Evolutionary conservation across 2,113 vertebrate genomes (phyloP).

Genomic region (Phocoena phocoena): DNA sequence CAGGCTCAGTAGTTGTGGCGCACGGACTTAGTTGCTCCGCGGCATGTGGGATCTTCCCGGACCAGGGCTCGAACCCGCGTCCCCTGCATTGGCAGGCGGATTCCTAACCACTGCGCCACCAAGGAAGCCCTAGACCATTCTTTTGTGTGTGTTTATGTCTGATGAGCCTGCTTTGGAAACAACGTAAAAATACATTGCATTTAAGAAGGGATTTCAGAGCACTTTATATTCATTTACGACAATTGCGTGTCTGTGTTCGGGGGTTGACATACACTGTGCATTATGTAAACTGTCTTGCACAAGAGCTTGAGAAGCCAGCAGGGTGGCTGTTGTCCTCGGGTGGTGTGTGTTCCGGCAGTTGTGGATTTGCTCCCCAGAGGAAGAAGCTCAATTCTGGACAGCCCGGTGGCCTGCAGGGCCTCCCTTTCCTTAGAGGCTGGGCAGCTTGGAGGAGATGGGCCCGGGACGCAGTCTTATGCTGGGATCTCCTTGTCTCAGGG

Average conservation of each 20-base stretch:
- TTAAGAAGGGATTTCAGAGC: neutral
- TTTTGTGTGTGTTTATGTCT: neutral
- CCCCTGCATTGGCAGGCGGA: no score
- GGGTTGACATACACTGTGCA: neutral
- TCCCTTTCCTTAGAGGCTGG: neutral
- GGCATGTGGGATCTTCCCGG: no score
- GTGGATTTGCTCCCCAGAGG: neutral
- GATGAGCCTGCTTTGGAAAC: neutral
- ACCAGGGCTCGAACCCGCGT: no score
- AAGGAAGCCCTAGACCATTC: no score
- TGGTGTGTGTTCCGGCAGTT: neutral
- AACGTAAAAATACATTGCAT: neutral
- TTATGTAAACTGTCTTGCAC: neutral
- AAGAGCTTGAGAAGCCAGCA: neutral
- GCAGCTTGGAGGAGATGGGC: neutral
- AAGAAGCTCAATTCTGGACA: neutral
- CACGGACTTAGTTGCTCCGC: no score
- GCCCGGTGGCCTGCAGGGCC: accelerated
- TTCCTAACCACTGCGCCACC: no score
- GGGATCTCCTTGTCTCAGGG: neutral
- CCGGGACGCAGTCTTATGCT: accelerated
- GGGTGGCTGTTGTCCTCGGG: neutral
- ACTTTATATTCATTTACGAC: neutral
- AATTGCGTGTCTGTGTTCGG: neutral
- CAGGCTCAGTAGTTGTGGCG: no score